Base-by-base conservation (phyloP, 2,888 invertebrate species). In the Meteorus cinctellus region DNA sequence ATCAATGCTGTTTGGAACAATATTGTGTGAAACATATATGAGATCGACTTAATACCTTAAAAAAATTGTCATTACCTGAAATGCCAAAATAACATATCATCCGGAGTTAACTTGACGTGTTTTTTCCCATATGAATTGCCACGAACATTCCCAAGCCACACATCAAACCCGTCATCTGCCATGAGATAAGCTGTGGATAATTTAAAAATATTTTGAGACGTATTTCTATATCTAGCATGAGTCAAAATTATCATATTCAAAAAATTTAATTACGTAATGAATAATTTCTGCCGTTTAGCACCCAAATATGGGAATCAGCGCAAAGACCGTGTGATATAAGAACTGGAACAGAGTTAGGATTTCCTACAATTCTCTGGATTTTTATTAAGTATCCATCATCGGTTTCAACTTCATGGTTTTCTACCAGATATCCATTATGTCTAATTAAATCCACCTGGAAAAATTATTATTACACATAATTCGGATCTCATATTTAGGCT, bases 331-430 rank as follows among this genome's bases (percentile, higher is more conserved):
- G 80, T 55, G 67, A 36, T 51, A 78, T 6, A 4, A 80, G 75
- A 27, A 78, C 71, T 19, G 77, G 60, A 0, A 81, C 78, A 24
- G 34, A 31, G 8, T 19, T 24, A 4, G 2, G 0, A 1, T 19
- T 10, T 34, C 92, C 91, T 0, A 92, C 91, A 68, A 97, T 94
- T 48, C 96, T 92, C 85, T 96, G 95, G 83, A 96, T 81, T 75
- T 92, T 91, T 79, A 97, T 90, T n/a, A 95, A 92, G 84, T 95
- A 97, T 2, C 95, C 95, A 90, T 97, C 97, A 2, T 91, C 87
- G 0, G 97, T 97, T 5, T 89, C 89, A 0, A 94, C 92, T 1
- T 86, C 85, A 85, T 95, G 93, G 24, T 90, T 90, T 88, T 95
- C 94, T 0, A 92, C 85, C 0, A 92, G 92, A 85, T 94, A 95